These are phyloP conservation scores for Timandra comae DNA, from an alignment of 2,888 invertebrate genomes.

Conservation along the genomic window DNA sequence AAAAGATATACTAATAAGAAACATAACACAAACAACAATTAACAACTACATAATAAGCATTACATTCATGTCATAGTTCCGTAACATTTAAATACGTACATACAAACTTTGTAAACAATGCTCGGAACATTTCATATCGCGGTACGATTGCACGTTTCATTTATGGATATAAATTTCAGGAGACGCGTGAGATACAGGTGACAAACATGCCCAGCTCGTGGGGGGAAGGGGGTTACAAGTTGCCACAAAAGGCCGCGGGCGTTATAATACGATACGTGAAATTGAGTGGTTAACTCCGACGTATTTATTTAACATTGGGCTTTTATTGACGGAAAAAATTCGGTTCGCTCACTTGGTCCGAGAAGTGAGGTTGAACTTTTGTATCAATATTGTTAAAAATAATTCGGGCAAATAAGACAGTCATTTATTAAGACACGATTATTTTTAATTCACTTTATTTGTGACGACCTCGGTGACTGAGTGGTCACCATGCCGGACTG, in stretches of 20 bases:
- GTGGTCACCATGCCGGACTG: no score
- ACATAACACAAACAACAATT: no score
- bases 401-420: not conserved
- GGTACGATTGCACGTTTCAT: conserved; percentile 21
- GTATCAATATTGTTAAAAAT: conserved; percentile 5
- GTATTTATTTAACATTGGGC: conserved; percentile 13
- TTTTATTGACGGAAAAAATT: conserved; percentile 13
- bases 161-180: conserved; percentile 24
- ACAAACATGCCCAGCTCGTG: conserved; percentile 19
- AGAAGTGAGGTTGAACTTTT: conserved; percentile 2
- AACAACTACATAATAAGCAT: no score
- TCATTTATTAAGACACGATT: no score
- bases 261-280: conserved; percentile 10
- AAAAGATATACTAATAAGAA: no score
- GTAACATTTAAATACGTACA: not conserved
- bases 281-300: conserved; percentile 14
- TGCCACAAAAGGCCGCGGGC: conserved; percentile 12
- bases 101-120: not conserved
- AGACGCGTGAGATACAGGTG: conserved; percentile 26
- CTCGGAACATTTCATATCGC: not conserved
- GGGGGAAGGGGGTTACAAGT: conserved; percentile 9
- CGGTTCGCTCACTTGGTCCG: conserved; percentile 5
- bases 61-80: not conserved
- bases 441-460: no score
- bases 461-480: no score